Evolutionary conservation across 1,140 invertebrate species (phyloP).

Genomic region (Bombus haemorrhoidalis): DNA sequence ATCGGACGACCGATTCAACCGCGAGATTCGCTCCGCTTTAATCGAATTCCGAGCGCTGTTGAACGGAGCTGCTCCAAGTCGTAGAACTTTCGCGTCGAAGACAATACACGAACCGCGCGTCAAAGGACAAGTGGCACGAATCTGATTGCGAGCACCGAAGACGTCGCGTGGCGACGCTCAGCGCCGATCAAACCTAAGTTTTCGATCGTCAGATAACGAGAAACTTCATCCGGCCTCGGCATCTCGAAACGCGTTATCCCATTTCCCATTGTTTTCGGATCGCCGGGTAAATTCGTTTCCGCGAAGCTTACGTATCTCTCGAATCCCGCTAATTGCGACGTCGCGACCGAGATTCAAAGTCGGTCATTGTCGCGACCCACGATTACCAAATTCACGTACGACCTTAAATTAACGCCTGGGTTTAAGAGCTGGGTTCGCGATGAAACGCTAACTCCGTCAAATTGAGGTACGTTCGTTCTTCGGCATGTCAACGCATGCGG

Average conservation of each 20-base stretch:
- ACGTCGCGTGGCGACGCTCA: not conserved
- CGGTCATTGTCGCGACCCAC: not conserved
- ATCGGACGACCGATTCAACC: not conserved
- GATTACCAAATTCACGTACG: not conserved
- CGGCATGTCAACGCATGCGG: too few species aligned
- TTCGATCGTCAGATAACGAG: slow-evolving; percentile 29
- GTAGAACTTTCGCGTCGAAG: slow-evolving; percentile 26
- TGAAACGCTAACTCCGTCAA: not conserved
- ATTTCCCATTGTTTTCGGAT: not conserved
- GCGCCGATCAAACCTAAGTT: not conserved
- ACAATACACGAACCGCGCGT: slow-evolving; percentile 47
- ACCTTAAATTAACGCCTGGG: not conserved
- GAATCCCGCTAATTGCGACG: not conserved
- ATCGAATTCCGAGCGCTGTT: slow-evolving; percentile 53
- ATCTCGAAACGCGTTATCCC: not conserved
- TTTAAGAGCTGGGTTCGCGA: not conserved
- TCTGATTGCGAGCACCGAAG: not conserved
- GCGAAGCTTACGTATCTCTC: not conserved
- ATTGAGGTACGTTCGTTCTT: not conserved
- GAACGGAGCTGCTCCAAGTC: slow-evolving; percentile 43
- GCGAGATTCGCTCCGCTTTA: slow-evolving; percentile 43
- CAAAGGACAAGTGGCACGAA: slow-evolving; percentile 21
- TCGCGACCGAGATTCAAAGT: not conserved
- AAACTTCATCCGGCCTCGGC: not conserved
- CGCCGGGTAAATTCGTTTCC: not conserved